Conservation (phyloP, 2,113 vertebrate genomes). For the Ciconia boyciana region DNA sequence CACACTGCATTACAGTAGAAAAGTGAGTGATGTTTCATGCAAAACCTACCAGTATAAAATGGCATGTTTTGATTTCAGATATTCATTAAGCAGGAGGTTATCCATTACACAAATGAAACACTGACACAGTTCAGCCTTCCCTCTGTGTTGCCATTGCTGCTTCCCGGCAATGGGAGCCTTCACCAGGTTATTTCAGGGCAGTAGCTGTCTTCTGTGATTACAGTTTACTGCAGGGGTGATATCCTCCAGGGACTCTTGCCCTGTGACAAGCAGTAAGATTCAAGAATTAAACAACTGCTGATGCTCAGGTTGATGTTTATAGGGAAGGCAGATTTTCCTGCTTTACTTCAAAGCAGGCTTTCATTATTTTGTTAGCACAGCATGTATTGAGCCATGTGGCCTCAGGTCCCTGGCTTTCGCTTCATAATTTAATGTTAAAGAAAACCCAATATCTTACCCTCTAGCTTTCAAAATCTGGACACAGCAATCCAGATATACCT, state of each 20-base stretch:
- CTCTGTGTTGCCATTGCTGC: background rate
- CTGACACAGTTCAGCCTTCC: background rate
- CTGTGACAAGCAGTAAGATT: background rate
- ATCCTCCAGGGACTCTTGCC: background rate
- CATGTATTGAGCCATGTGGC: background rate
- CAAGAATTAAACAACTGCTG: background rate
- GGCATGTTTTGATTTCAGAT: background rate
- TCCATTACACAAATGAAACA: background rate
- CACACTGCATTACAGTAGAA: fast-evolving
- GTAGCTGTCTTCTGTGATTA: background rate
- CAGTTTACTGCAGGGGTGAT: background rate
- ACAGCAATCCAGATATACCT: background rate
- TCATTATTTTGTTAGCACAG: conserved; percentile 8
- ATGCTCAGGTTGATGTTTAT: background rate
- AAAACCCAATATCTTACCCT: conserved; percentile 1
- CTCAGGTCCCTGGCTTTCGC: background rate
- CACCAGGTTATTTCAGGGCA: background rate
- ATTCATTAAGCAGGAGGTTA: background rate
- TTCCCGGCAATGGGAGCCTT: background rate
- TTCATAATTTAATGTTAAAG: conserved; percentile 11
- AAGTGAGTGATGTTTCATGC: background rate
- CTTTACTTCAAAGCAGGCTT: conserved; percentile 3
- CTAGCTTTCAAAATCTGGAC: conserved; percentile 18
- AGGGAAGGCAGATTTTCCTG: background rate
- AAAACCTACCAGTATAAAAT: background rate